A percentile compares a stretch with the other conserved stretches of the same genome.
Evolutionary conservation across 2,113 vertebrate species (phyloP).

Genomic region (Silurus meridionalis): DNA sequence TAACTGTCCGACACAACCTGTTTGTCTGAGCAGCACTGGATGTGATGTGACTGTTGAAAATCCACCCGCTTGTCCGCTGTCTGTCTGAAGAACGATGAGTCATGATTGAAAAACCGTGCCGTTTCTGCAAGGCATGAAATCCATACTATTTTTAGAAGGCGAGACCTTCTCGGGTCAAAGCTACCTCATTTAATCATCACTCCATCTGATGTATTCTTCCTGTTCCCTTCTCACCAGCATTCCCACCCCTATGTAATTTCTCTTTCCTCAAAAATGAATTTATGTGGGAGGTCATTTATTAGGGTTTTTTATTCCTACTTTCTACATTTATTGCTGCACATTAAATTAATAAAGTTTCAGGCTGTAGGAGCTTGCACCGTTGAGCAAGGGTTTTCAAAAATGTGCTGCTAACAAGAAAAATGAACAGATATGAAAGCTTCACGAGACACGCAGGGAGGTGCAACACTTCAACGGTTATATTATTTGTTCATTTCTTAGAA

Average conservation of each 20-base stretch:
- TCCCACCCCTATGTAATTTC: background rate
- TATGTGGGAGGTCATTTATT: background rate
- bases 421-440: background rate
- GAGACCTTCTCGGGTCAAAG: conserved; percentile 22
- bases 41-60: conserved; percentile 15
- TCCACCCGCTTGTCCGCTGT: conserved; percentile 10
- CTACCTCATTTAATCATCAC: conserved; percentile 14
- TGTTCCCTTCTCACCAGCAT: background rate
- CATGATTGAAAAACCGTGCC: conserved; percentile 12
- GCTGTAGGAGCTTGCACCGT: background rate
- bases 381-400: background rate
- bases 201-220: background rate
- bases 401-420: background rate
- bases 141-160: conserved; percentile 20
- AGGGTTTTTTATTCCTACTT: background rate
- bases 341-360: background rate
- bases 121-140: conserved; percentile 26
- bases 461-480: background rate
- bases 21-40: conserved; percentile 5
- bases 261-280: background rate
- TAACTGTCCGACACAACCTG: background rate
- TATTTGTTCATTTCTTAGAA: background rate
- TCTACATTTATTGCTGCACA: background rate
- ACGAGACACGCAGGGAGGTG: background rate
- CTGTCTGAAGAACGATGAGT: conserved; percentile 15